Conservation (phyloP, 2,113 vertebrate species). For the Heliornis fulica region DNA sequence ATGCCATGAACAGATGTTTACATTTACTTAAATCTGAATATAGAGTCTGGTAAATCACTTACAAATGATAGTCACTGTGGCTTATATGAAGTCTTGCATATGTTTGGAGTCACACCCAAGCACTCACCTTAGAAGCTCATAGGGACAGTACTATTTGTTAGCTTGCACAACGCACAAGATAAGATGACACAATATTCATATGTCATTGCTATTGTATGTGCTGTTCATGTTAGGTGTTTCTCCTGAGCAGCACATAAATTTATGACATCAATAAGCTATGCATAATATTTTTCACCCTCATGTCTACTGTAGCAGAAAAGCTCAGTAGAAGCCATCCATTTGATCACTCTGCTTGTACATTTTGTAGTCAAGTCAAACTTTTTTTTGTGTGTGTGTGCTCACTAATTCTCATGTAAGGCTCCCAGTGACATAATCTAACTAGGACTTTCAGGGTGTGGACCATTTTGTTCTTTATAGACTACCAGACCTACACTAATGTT, state of each 20-base stretch:
- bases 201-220: neutral
- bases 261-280: neutral
- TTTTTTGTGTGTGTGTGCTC: neutral
- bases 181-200: neutral
- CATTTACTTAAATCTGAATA: neutral
- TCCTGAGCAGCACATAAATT: neutral
- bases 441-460: neutral
- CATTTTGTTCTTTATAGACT: slow-evolving; percentile 9
- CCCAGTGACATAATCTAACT: neutral
- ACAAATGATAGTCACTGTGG: neutral
- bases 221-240: neutral
- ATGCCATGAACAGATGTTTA: neutral
- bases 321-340: neutral
- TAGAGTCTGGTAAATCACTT: neutral
- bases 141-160: neutral
- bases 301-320: neutral
- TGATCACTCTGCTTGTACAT: neutral
- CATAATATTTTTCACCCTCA: neutral
- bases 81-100: neutral
- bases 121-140: slow-evolving; percentile 26
- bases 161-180: slow-evolving; percentile 26
- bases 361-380: neutral
- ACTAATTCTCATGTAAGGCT: neutral
- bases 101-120: slow-evolving; percentile 21
- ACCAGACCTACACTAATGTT: neutral